Percentiles rank a stretch among this genome's conserved stretches.
Conservation (phyloP, 2,113 vertebrate species). For the Orthochromis malagaraziensis region DNA sequence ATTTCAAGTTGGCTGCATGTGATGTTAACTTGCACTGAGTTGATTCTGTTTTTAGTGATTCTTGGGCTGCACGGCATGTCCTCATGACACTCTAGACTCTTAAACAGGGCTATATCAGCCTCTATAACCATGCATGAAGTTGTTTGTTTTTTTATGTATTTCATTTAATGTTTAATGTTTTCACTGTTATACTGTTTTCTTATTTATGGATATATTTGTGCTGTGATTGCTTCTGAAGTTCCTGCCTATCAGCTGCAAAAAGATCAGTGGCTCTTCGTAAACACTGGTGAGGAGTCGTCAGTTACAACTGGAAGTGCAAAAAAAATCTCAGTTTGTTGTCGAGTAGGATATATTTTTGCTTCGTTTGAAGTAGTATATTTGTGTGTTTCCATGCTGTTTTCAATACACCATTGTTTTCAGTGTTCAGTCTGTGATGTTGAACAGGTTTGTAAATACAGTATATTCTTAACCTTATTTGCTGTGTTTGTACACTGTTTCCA, state of each 20-base stretch:
- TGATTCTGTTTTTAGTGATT: neutral
- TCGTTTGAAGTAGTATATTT: neutral
- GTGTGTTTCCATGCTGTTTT: neutral
- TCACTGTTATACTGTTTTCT: constrained; percentile 32
- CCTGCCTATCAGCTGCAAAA: neutral
- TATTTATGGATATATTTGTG: constrained; percentile 55
- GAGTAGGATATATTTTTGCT: neutral
- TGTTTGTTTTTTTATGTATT: neutral
- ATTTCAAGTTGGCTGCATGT: neutral
- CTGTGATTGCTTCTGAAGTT: constrained; percentile 23
- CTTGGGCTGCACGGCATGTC: neutral
- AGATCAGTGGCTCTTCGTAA: neutral
- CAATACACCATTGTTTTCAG: neutral
- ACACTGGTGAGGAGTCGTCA: neutral
- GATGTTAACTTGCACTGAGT: neutral
- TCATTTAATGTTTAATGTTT: neutral
- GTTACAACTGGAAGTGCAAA: constrained; percentile 67
- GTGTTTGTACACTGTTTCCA: constrained; percentile 33
- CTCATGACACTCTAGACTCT: neutral
- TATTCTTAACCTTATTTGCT: constrained; percentile 13
- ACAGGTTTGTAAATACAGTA: constrained; percentile 28
- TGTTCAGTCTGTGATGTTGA: constrained; percentile 36
- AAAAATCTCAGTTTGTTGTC: constrained; percentile 26
- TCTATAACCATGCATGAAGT: constrained; percentile 48
- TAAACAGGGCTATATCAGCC: neutral